Base-by-base conservation (phyloP, 2,113 vertebrate genomes). In the Erythrocebus patas region DNA sequence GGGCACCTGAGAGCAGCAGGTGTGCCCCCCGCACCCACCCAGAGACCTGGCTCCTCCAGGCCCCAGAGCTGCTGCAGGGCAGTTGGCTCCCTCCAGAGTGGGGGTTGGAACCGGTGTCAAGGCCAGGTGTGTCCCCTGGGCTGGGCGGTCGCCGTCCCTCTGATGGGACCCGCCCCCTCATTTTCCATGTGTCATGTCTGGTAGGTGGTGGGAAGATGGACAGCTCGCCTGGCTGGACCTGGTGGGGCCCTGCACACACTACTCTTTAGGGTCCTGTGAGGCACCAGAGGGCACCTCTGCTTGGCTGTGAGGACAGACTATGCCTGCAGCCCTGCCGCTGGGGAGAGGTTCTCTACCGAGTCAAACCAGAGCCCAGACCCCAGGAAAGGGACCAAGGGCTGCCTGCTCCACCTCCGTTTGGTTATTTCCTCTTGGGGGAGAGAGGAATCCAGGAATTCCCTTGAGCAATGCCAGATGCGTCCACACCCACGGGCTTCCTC, bases 21-120 rank as follows among this genome's bases (percentile, higher is more conserved):
- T 72, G 20, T 72, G 20, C 9, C n/a, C n/a, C 0, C 70, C 0
- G 0, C 25, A 30, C n/a, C 70, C 35, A 70, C 10, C 18, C 70
- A 6, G n/a, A 72, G 8, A 40, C n/a, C 70, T 20, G 70, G 70
- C n/a, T 38, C 2, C 70, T 38, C 16, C 35, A 18, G 66, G 35
- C 32, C 35, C 66, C 59, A 18, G 66, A 35, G 35, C 66, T 8
- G 35, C 32, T 17, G 3, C 16, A 17, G 66, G n/a, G n/a, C 20
- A 23, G 38, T 11, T 11, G n/a, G 20, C n/a, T 72, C n/a, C n/a
- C 70, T 40, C 70, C 70, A 22, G 70, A 72, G n/a, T 5, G 22
- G 20, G n/a, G 9, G 70, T 38, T 40, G n/a, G n/a, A 72, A 38
- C n/a, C 20, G 3, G 9, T 20, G n/a, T 38, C n/a, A 2, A 72